A percentile compares a stretch with the other conserved stretches of the same genome.
phyloP scores from a whole-genome alignment of 2,888 invertebrate genomes.

The Spodoptera littoralis region DNA sequence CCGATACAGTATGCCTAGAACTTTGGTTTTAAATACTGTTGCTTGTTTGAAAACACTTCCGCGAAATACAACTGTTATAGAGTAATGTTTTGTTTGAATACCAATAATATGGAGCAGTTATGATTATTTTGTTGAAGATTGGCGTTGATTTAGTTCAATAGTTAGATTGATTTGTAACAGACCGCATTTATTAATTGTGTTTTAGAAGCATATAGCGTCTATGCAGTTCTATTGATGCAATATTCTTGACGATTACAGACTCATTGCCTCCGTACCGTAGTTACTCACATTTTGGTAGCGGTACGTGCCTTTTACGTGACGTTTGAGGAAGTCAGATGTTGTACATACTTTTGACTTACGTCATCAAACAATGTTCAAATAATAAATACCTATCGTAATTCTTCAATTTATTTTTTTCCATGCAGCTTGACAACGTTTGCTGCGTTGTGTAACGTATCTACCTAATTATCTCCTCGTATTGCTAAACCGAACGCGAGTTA shows the following conservation, averaged over 20 bases:
- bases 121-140: background rate
- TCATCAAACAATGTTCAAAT: constrained; percentile 42
- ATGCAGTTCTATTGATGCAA: too few species aligned
- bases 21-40: constrained; percentile 5
- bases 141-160: background rate
- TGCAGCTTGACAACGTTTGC: constrained; percentile 7
- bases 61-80: constrained; percentile 15
- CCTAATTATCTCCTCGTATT: constrained; percentile 9
- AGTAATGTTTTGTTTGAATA: constrained; percentile 28
- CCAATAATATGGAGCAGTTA: constrained; percentile 16
- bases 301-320: constrained; percentile 8
- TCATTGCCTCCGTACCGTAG: too few species aligned
- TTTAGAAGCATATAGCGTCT: too few species aligned
- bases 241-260: too few species aligned
- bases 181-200: background rate
- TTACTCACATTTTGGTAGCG: too few species aligned
- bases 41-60: constrained; percentile 30
- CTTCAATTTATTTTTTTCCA: constrained; percentile 18
- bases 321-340: constrained; percentile 36
- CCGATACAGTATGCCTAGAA: constrained; percentile 13
- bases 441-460: constrained; percentile 12
- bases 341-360: constrained; percentile 23
- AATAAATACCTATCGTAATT: constrained; percentile 22
- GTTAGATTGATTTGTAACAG: background rate
- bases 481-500: background rate